Conservation (phyloP, 2,113 vertebrate genomes). For the Salminus brasiliensis region DNA sequence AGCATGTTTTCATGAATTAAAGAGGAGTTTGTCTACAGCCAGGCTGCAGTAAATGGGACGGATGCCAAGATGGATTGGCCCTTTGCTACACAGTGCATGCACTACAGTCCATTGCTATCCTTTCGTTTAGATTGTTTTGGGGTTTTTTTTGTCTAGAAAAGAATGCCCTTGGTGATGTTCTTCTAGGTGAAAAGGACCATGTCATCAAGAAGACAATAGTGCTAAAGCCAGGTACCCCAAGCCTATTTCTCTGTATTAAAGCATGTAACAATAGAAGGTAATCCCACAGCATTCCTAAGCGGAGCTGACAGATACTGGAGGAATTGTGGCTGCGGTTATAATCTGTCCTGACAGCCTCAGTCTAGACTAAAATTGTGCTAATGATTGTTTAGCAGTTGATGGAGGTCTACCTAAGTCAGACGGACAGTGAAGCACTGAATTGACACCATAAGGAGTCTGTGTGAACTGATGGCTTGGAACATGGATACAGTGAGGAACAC, state of each 20-base stretch:
- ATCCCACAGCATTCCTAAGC: conserved; percentile 22
- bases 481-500: not conserved
- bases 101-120: not conserved
- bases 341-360: conserved; percentile 31
- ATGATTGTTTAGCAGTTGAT: conserved; percentile 19
- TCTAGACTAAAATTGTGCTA: conserved; percentile 27
- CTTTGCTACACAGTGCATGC: not conserved
- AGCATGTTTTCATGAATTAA: conserved; percentile 47
- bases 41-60: conserved; percentile 24
- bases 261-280: conserved; percentile 27
- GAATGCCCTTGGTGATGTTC: conserved; percentile 1
- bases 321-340: conserved; percentile 26
- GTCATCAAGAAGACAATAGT: conserved; percentile 34
- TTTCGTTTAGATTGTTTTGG: no score
- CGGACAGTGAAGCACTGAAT: conserved; percentile 2
- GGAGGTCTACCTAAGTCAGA: conserved; percentile 4
- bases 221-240: conserved; percentile 23
- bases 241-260: conserved; percentile 28
- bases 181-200: conserved; percentile 30
- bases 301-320: conserved; percentile 31
- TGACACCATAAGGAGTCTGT: not conserved
- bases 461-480: not conserved
- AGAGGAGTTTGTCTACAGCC: conserved; percentile 17
- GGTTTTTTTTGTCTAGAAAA: not conserved
- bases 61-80: not conserved